phyloP scores from a whole-genome alignment of 2,797 vertebrate species.

The Semotilus atromaculatus region DNA sequence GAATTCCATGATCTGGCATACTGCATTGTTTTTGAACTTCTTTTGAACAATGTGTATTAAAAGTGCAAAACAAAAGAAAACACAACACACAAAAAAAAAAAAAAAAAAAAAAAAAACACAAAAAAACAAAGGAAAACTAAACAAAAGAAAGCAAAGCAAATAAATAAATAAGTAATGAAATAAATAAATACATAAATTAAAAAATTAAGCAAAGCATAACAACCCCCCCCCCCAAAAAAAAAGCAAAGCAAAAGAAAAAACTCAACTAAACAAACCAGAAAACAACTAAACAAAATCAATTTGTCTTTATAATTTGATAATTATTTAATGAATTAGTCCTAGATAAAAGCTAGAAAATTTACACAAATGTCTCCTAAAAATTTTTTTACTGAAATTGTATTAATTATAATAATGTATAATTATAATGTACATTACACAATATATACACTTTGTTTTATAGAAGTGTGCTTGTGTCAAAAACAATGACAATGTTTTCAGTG shows the following conservation, averaged over 20 bases:
- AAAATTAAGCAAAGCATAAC: fast-evolving
- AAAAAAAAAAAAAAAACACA: not conserved
- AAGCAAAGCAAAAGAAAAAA: not conserved
- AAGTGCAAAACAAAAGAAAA: not conserved
- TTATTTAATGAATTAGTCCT: not conserved
- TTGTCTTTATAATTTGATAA: not conserved
- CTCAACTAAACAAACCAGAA: not conserved
- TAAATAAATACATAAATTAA: too few relatives aligned
- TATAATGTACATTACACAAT: not conserved
- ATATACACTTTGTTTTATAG: not conserved
- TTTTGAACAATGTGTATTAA: not conserved
- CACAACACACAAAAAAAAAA: not conserved
- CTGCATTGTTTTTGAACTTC: not conserved
- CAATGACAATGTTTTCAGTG: not conserved
- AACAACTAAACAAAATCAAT: not conserved
- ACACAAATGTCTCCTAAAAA: not conserved
- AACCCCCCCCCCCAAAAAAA: not conserved
- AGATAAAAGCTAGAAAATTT: not conserved
- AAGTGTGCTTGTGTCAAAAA: not conserved
- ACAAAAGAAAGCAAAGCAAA: not conserved
- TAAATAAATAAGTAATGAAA: fast-evolving
- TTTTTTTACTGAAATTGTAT: not conserved
- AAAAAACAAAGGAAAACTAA: fast-evolving
- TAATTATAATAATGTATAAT: not conserved
- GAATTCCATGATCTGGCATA: not conserved